These are phyloP conservation scores for Clarias laeviceps DNA, from an alignment of 2,797 vertebrate species.

Conservation along the genomic window DNA sequence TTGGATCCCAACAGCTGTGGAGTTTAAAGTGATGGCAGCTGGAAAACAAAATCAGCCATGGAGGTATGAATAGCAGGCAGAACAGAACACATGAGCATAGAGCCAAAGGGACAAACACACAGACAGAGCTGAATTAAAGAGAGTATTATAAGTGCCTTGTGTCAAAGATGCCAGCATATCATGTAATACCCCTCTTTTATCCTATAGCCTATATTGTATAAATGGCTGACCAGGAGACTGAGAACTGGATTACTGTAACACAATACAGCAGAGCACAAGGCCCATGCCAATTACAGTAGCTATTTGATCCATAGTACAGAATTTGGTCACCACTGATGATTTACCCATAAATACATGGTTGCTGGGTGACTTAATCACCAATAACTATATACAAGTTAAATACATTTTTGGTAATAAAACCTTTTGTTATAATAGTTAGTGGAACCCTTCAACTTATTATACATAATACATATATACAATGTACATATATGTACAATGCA, in stretches of 20 bases:
- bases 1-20: conserved; percentile 57
- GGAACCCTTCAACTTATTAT: not conserved
- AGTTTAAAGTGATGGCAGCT: conserved; percentile 46
- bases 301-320: not conserved
- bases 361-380: not conserved
- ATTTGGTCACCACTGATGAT: conserved; percentile 1
- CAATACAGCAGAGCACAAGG: conserved; percentile 22
- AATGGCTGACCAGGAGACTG: conserved; percentile 7
- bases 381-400: not conserved
- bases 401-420: not conserved
- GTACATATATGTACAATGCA: not conserved
- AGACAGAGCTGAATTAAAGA: conserved; percentile 32
- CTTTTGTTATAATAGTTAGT: not conserved
- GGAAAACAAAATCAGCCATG: conserved; percentile 45
- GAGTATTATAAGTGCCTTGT: conserved; percentile 3
- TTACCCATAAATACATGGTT: conserved; percentile 17
- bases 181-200: conserved; percentile 8
- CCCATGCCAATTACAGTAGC: conserved; percentile 8
- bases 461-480: not conserved
- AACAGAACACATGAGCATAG: conserved; percentile 13
- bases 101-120: conserved; percentile 27
- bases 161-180: not conserved
- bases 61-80: conserved; percentile 15
- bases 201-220: conserved; percentile 2
- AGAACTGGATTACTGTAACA: conserved; percentile 26